A percentile compares a stretch with the other conserved stretches of the same genome.
These are phyloP conservation scores for Drosophila quasianomalipes DNA, from an alignment of 2,888 invertebrate species.

Conservation along the genomic window DNA sequence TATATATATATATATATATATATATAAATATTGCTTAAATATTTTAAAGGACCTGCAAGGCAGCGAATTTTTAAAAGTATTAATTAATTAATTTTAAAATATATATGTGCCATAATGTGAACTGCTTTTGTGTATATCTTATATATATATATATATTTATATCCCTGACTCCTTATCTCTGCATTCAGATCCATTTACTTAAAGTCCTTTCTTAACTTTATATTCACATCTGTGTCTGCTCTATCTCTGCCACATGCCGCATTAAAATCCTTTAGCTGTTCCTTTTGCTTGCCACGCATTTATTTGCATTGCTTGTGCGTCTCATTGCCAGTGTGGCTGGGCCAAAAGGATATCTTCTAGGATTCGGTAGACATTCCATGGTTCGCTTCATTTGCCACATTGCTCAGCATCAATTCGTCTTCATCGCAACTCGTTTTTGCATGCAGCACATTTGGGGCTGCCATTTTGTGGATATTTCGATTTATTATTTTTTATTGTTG, in stretches of 20 bases:
- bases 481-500: slow-evolving; percentile 80
- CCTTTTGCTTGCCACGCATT: slow-evolving; percentile 33
- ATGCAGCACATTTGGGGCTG: slow-evolving; percentile 61
- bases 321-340: neutral
- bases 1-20: neutral
- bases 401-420: slow-evolving; percentile 58
- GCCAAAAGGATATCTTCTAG: slow-evolving; percentile 9
- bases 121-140: neutral
- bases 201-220: neutral
- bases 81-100: neutral
- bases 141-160: neutral
- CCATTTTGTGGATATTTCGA: slow-evolving; percentile 80
- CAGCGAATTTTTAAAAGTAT: neutral
- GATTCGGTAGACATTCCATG: slow-evolving; percentile 43
- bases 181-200: slow-evolving; percentile 14
- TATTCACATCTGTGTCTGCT: slow-evolving; percentile 2
- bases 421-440: slow-evolving; percentile 49
- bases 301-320: slow-evolving; percentile 40
- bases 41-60: neutral
- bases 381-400: slow-evolving; percentile 67
- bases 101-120: neutral
- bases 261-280: slow-evolving; percentile 30
- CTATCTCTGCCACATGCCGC: slow-evolving; percentile 17
- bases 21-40: neutral
- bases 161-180: neutral